A percentile compares a stretch with the other conserved stretches of the same genome.
These are phyloP conservation scores for Halocaridina rubra DNA, from an alignment of 2,888 invertebrate genomes.

Conservation along the genomic window DNA sequence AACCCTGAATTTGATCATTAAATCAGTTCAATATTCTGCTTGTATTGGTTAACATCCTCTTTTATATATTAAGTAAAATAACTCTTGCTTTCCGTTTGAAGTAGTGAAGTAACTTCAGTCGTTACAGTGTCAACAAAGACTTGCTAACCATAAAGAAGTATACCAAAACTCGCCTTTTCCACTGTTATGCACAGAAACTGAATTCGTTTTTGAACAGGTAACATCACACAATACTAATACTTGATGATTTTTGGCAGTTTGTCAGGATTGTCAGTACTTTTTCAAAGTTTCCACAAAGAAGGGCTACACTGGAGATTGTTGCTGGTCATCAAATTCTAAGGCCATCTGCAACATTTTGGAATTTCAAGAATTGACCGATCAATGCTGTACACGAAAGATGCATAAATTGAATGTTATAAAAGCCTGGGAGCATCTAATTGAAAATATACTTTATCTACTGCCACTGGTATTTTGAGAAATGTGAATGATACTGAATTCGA, in stretches of 20 bases:
- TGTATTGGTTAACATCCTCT: too few relatives aligned
- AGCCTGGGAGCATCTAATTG: conserved; percentile 42
- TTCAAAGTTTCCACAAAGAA: conserved; percentile 40
- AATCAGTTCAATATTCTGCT: too few relatives aligned
- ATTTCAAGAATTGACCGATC: conserved; percentile 19
- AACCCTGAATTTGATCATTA: too few relatives aligned
- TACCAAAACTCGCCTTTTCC: conserved; percentile 55
- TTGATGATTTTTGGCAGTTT: conserved; percentile 49
- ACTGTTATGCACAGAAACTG: conserved; percentile 63
- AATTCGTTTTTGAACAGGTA: conserved; percentile 61
- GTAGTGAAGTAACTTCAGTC: too few relatives aligned
- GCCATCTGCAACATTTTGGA: conserved; percentile 13
- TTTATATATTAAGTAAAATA: too few relatives aligned
- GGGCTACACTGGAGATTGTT: conserved; percentile 22
- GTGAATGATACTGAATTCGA: conserved; percentile 36
- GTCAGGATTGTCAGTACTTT: conserved; percentile 40
- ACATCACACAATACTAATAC: conserved; percentile 27
- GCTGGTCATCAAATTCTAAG: conserved; percentile 17
- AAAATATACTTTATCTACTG: conserved; percentile 11
- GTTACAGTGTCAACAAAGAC: too few relatives aligned
- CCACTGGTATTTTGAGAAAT: conserved; percentile 24
- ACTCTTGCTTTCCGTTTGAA: too few relatives aligned
- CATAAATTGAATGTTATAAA: conserved; percentile 34
- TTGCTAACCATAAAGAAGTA: too few relatives aligned
- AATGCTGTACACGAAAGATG: conserved; percentile 37